Base-by-base conservation (phyloP, 2,797 vertebrate genomes). In the Enteromius unitaeniatus region DNA sequence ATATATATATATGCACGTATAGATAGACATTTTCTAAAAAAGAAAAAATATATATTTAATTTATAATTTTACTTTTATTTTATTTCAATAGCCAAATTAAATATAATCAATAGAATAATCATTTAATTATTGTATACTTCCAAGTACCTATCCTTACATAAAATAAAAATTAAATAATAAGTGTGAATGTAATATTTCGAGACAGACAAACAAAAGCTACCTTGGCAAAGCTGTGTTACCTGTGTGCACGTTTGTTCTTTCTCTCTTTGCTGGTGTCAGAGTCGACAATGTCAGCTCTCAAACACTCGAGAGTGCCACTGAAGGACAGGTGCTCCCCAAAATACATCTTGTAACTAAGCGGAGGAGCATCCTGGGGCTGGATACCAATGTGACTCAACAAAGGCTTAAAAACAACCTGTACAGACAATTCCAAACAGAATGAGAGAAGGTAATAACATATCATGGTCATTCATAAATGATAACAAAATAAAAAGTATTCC, bases 281-380 rank as follows among this genome's bases (percentile, higher is more conserved):
- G 92, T 99, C 97, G 2, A 99, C 98, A 37, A 99, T 99, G 90
- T 99, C 98, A 26, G 98, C 98, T 88, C 98, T 91, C 40, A 99
- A 96, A 91, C 98, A 98, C 89, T 99, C 97, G 23, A 99, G 90
- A 78, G 97, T 97, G 37, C 98, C 97, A n/a, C 98, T 99, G 88
- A 99, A 99, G 2, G 98, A 99, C 79, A 99, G 93, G 84, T 99
- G 96, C 85, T 99, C 98, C 80, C 98, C 98, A 1, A 99, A 99
- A 91, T 99, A 99, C 98, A 99, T 98, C 89, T 96, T 96, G 90
- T 99, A 99, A 91, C 97, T 98, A 28, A 99, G 94, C 0, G 98
- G 98, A 85, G 97, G 91, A 5, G 96, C 86, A 87, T 99, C 98
- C 88, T 99, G 98, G 4, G 98, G 95, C 90, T 99, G 98, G 91